A percentile compares a stretch with the other conserved stretches of the same genome.
Evolutionary conservation across 2,113 vertebrate species (phyloP).

Genomic region (Pterocles orientalis): DNA sequence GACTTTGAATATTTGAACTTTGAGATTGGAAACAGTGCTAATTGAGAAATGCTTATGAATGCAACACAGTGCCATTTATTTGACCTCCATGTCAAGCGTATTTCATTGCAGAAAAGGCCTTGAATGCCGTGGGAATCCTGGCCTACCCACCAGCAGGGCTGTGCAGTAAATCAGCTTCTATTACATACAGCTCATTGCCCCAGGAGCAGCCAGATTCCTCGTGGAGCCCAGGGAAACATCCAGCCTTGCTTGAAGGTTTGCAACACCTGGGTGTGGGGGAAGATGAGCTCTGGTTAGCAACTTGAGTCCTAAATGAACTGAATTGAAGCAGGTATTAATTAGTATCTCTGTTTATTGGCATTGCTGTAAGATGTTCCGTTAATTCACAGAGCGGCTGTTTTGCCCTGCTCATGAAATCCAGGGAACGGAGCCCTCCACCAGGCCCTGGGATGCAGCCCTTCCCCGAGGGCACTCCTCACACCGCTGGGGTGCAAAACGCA

Average conservation of each 20-base stretch:
- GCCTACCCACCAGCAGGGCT: neutral
- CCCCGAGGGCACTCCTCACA: neutral
- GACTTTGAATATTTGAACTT: neutral
- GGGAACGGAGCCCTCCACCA: neutral
- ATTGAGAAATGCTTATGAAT: neutral
- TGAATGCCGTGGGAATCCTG: accelerated
- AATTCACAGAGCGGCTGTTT: neutral
- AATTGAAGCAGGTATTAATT: neutral
- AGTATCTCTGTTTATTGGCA: neutral
- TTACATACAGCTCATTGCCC: neutral
- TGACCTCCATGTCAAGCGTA: neutral
- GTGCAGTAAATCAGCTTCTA: neutral
- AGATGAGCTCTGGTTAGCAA: neutral
- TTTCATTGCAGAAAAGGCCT: neutral
- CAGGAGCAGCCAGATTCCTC: neutral
- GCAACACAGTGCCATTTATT: neutral
- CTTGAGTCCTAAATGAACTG: neutral
- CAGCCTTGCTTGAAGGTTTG: neutral
- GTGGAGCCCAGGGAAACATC: neutral
- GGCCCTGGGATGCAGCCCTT: neutral
- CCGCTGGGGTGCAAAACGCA: neutral
- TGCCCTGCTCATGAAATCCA: neutral
- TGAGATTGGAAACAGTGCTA: neutral
- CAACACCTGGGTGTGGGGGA: neutral
- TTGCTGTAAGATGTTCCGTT: neutral